Conservation (phyloP, 2,113 vertebrate species). For the Onychorhynchus coronatus region DNA sequence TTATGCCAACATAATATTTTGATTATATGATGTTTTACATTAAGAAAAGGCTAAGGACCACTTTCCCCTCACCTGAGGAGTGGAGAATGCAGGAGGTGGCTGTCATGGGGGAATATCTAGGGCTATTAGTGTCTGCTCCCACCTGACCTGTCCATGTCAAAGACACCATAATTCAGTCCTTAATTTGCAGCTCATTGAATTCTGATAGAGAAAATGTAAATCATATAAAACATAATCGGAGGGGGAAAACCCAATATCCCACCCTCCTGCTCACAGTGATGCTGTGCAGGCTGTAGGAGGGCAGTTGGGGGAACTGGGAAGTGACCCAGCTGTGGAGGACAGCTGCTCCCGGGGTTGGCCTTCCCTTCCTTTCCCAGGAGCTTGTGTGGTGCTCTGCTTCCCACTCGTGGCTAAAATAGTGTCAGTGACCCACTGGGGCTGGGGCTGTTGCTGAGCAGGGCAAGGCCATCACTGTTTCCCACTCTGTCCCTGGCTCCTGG, state of each 20-base stretch:
- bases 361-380: not conserved
- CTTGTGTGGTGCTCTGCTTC: rapidly evolving
- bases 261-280: not conserved
- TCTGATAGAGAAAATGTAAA: not conserved
- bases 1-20: not conserved
- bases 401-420: not conserved
- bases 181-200: not conserved
- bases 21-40: not conserved
- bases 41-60: not conserved
- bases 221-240: not conserved
- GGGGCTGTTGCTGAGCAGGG: not conserved
- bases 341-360: not conserved
- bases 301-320: no score
- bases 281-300: not conserved
- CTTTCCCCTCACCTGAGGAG: not conserved
- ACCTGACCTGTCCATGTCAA: rapidly evolving
- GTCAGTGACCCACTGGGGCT: rapidly evolving
- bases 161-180: rapidly evolving
- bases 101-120: rapidly evolving
- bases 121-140: not conserved
- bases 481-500: not conserved
- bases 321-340: not conserved
- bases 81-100: rapidly evolving
- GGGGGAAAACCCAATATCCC: not conserved
- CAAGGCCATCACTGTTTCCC: not conserved